Base-by-base conservation (phyloP, 1,140 invertebrate species). In the Sycobia sp. region DNA sequence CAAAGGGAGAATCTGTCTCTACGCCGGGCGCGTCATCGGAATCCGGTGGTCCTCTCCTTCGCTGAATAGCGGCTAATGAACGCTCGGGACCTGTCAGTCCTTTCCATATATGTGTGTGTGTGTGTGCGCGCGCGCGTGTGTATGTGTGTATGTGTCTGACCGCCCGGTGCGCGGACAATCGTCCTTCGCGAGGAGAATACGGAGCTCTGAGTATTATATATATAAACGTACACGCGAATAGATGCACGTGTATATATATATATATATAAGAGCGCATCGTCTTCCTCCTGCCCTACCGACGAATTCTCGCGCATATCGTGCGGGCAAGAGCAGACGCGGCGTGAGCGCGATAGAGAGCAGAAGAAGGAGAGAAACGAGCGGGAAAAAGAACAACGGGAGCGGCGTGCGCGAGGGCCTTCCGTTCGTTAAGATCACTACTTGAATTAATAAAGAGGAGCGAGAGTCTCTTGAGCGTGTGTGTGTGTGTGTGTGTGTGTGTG, bases 1-100 rank as follows among this genome's bases (percentile, higher is more conserved):
- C n/a, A n/a, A n/a, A n/a, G n/a, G n/a, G n/a, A n/a, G n/a, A n/a
- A n/a, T n/a, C n/a, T n/a, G n/a, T n/a, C n/a, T n/a, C n/a, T n/a
- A n/a, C n/a, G n/a, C n/a, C n/a, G n/a, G n/a, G n/a, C n/a, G n/a
- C n/a, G n/a, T n/a, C n/a, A n/a, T n/a, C n/a, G n/a, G n/a, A n/a
- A n/a, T 11, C 11, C 29, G 29, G 5, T 32, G 5, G 29, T 11
- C 27, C 20, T 27, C 20, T 44, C 53, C 27, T 43, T 13, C 8
- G 13, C n/a, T 64, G 62, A 64, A 64, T 64, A 64, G 60, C 51
- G 18, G 62, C 62, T 64, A 64, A 64, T 64, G 62, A 64, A 64
- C 54, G 29, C 46, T 41, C 23, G 25, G 27, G 50, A n/a, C 29
- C 50, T 46, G 50, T 62, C 59, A 54, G 39, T 25, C 25, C 11